Evolutionary conservation across 2,797 vertebrate species (phyloP), one percentile per base, ranked within the genome.

Genomic region (Benthosema pterotum): DNA sequence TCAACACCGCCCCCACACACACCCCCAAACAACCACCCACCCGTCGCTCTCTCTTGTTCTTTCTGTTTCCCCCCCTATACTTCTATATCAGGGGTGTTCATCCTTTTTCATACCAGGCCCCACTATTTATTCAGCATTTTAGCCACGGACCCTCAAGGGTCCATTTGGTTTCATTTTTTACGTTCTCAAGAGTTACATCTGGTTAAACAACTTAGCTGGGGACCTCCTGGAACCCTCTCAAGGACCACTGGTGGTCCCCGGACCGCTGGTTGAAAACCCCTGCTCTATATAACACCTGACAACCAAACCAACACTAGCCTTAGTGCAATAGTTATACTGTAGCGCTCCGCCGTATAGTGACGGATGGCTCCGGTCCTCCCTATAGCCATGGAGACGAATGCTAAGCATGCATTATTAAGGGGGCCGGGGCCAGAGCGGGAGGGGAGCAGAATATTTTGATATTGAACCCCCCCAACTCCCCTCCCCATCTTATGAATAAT

Each of bases 341-440:
- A n/a, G 38, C 38, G 49, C 60, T 74, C 60, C 60, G 56, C 69
- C 60, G 56, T 69, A 67, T 62, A 46, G 69, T 89, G 90, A 92
- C 64, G 65, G 72, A 92, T 87, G 84, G 74, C 75, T 86, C 76
- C 65, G 75, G 67, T 51, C 67, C 78, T 71, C 79, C 73, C 70
- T 80, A 56, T 69, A 75, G 76, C 72, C 76, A 84, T 78, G 78
- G 83, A 89, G 83, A 90, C 1, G 59, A 85, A 89, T 84, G 78
- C 72, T 75, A 64, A 71, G 65, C 78, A 85, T 91, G 84, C 89
- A 91, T 89, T 89, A 90, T 91, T 91, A 85, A 90, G 82, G 71
- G 67, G n/a, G n/a, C n/a, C 61, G 66, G 62, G 71, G 67, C 61
- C 68, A 63, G 64, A 59, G 78, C 59, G 60, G 67, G 64, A 59